These are phyloP conservation scores for Listrodromus nycthemerus DNA, from an alignment of 2,888 invertebrate genomes.

Conservation along the genomic window DNA sequence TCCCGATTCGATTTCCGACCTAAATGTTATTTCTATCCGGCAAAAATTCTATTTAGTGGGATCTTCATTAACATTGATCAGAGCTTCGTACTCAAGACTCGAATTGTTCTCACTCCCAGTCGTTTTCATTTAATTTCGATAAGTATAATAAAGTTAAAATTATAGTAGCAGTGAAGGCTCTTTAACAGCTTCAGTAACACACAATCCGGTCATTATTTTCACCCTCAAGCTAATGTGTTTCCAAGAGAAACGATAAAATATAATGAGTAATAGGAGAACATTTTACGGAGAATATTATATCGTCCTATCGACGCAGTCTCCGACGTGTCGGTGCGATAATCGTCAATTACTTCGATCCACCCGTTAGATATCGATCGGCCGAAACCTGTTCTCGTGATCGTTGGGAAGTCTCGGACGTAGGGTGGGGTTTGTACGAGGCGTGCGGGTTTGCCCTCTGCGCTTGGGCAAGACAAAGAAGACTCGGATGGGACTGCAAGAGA, in stretches of 20 bases:
- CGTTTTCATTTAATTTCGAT: no score
- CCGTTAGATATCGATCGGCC: conserved; percentile 44
- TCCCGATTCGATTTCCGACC: neutral
- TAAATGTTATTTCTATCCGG: neutral
- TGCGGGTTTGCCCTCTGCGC: conserved; percentile 4
- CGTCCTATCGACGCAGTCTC: neutral
- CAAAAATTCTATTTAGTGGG: neutral
- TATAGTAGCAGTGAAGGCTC: no score
- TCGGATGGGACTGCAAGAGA: neutral
- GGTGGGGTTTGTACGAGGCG: conserved; percentile 2
- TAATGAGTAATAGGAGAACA: no score
- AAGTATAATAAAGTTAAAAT: no score
- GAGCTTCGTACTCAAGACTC: neutral
- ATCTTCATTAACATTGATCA: neutral
- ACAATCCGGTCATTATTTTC: no score
- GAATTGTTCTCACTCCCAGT: no score
- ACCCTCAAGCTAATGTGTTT: no score
- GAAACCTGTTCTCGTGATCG: conserved; percentile 54
- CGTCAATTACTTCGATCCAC: conserved; percentile 29
- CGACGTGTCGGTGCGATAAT: conserved; percentile 1
- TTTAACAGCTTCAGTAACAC: no score
- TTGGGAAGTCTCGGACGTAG: neutral
- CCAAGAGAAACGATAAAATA: no score
- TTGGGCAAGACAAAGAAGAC: conserved; percentile 13
- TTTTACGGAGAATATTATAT: no score